phyloP scores from a whole-genome alignment of 2,113 vertebrate genomes.

The Syngnathus typhle region DNA sequence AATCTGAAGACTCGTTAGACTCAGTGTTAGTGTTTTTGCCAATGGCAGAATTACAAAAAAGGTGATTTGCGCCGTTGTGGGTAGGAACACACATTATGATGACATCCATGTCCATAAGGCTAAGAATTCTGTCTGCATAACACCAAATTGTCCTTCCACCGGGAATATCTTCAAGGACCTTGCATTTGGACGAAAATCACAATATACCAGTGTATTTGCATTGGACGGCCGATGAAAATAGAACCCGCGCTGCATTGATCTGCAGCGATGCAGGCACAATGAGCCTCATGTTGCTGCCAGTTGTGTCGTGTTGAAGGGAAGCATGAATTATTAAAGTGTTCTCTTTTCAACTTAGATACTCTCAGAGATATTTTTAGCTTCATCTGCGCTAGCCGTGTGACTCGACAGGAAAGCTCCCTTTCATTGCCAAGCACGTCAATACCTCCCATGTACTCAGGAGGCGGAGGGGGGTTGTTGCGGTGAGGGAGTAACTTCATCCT shows the following conservation, averaged over 20 bases:
- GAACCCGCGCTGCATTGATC: not conserved
- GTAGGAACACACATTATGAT: no score
- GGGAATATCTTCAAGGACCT: no score
- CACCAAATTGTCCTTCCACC: no score
- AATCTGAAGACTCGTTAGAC: no score
- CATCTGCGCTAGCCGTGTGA: slow-evolving; percentile 26
- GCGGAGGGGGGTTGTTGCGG: slow-evolving; percentile 6
- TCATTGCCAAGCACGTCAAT: slow-evolving; percentile 23
- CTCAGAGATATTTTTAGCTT: slow-evolving; percentile 68
- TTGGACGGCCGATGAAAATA: no score
- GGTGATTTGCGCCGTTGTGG: no score
- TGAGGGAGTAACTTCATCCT: slow-evolving; percentile 4
- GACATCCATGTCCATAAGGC: no score
- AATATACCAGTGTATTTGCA: no score
- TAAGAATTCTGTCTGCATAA: no score
- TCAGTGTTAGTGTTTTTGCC: no score
- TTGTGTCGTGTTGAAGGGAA: slow-evolving; percentile 44
- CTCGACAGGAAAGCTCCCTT: slow-evolving; percentile 34
- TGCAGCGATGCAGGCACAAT: not conserved
- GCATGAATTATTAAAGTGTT: slow-evolving; percentile 70
- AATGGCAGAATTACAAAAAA: no score
- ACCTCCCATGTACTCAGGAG: slow-evolving; percentile 13
- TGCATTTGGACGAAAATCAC: no score
- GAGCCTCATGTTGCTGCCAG: slow-evolving; percentile 1
- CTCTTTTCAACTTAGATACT: slow-evolving; percentile 55